Evolutionary conservation across 1,140 invertebrate genomes (phyloP).

Genomic region (Sarcophaga peregrina): DNA sequence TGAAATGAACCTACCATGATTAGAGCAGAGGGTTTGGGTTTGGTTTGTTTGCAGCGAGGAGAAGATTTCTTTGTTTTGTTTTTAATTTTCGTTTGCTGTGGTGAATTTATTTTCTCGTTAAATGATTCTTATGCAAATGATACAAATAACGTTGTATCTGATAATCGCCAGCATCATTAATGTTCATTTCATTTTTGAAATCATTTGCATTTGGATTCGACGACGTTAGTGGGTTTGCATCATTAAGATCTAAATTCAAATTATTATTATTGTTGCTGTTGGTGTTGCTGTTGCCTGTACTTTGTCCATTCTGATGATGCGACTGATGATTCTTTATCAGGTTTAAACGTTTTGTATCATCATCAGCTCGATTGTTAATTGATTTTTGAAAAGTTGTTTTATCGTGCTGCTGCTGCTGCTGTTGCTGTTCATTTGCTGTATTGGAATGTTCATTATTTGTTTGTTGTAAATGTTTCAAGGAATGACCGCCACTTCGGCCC

Average conservation of each 20-base stretch:
- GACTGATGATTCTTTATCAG: neutral
- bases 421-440: neutral
- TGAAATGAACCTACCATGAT: neutral
- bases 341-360: neutral
- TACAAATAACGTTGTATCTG: constrained; percentile 43
- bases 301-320: neutral
- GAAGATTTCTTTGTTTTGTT: no score
- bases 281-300: no score
- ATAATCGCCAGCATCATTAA: constrained; percentile 20
- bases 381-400: constrained; percentile 27
- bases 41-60: no score
- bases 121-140: constrained; percentile 44
- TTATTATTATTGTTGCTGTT: neutral
- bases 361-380: neutral
- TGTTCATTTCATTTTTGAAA: neutral
- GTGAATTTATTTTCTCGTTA: constrained; percentile 40
- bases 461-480: constrained; percentile 13
- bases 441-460: constrained; percentile 12
- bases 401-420: neutral
- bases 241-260: neutral
- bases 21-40: neutral
- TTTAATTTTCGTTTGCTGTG: neutral
- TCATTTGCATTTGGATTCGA: constrained; percentile 12
- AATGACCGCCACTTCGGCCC: neutral
- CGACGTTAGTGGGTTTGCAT: neutral